Percentiles rank a stretch among this genome's conserved stretches.
Evolutionary conservation across 1,140 invertebrate species (phyloP).

Genomic region (Nasonia vitripennis): DNA sequence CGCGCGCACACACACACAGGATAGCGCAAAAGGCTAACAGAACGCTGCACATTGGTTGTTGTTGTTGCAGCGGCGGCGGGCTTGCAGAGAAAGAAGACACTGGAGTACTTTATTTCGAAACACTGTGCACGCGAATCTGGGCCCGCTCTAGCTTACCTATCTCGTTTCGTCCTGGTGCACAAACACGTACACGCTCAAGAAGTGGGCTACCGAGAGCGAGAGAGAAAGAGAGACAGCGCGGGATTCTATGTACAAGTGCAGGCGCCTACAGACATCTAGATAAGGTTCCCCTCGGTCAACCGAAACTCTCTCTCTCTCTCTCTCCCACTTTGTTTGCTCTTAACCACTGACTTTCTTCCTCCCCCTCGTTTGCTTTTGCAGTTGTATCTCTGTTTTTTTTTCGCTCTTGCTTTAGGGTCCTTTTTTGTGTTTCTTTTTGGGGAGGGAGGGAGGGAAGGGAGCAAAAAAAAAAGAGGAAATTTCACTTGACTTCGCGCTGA

Average conservation of each 20-base stretch:
- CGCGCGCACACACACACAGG: neutral
- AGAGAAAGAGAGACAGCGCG: neutral
- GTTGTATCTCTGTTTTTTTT: conserved; percentile 13
- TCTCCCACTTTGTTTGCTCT: conserved; percentile 26
- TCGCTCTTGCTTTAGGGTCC: neutral
- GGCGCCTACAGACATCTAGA: conserved; percentile 29
- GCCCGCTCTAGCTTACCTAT: neutral
- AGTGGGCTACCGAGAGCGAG: conserved; percentile 8
- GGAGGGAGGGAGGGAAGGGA: neutral
- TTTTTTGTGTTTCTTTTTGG: neutral
- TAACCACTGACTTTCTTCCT: conserved; percentile 38
- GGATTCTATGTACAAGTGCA: neutral
- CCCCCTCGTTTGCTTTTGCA: neutral
- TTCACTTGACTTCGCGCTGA: conserved; percentile 21
- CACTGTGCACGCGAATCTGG: neutral
- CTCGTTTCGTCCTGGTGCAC: neutral
- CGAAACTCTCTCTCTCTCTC: conserved; percentile 4
- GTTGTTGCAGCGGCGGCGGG: neutral
- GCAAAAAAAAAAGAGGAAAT: neutral
- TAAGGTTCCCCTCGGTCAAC: conserved; percentile 48
- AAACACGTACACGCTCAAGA: neutral
- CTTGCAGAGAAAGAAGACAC: neutral
- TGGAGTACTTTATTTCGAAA: conserved; percentile 1
- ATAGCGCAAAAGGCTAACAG: neutral
- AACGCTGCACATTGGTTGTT: neutral